Evolutionary conservation across 2,113 vertebrate genomes (phyloP), one percentile per base, ranked within the genome.

Genomic region (Clinocottus analis): DNA sequence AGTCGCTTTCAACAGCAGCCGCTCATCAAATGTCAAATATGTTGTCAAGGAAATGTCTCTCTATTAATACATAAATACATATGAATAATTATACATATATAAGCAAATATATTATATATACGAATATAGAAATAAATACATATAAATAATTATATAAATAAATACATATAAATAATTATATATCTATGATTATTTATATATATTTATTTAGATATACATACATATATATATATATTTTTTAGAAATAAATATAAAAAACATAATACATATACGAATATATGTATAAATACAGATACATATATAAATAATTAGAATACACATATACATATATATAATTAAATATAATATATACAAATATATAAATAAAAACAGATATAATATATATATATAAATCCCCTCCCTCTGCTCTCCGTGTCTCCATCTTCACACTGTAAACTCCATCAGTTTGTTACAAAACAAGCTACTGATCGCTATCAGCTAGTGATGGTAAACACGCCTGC

Each of bases 391-490:
- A 74, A 79, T 60, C 65, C 13, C 25, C 60, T 53, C 63, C 69
- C 0, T 3, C 49, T 64, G 58, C 51, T 59, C 71, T 69, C 12
- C 0, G 29, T 39, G 25, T 33, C 21, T 78, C 78, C 49, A 65
- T 65, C 65, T 61, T 53, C 51, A 23, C n/a, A 43, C 53, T 45
- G 59, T 76, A 79, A 79, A 68, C 49, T 1, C 10, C 60, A 12
- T 31, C 58, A 82, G 69, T 84, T 62, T 49, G 65, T 33, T 49
- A 39, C 21, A 70, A 70, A 84, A 62, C 19, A 58, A 81, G 45
- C 11, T 0, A 21, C 37, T 4, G 60, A 62, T 13, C 53, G 19
- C 41, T 14, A 31, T 66, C 25, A 62, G 55, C 37, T n/a, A 39
- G 53, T 5, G 47, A 37, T 25, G 2, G 49, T 16, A 11, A 53